Evolutionary conservation across 2,888 invertebrate genomes (phyloP).

Genomic region (Mylabris sibirica): DNA sequence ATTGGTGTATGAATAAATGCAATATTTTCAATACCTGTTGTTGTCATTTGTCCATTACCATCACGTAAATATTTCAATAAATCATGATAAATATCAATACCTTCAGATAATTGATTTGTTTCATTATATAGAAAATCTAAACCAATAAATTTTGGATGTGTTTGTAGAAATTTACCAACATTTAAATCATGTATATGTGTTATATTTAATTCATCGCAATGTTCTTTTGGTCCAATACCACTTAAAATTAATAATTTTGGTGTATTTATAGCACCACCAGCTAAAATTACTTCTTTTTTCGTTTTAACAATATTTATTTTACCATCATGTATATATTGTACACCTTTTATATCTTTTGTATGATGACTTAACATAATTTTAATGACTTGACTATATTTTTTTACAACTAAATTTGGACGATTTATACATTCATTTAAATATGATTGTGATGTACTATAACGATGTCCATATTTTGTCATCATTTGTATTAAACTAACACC

Average conservation of each 20-base stretch:
- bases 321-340: slow-evolving; percentile 39
- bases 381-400: slow-evolving; percentile 67
- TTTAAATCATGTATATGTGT: slow-evolving; percentile 65
- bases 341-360: slow-evolving; percentile 68
- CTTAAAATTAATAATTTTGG: slow-evolving; percentile 80
- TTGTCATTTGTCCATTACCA: slow-evolving; percentile 50
- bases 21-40: slow-evolving; percentile 47
- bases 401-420: slow-evolving; percentile 67
- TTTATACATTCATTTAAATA: slow-evolving; percentile 66
- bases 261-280: slow-evolving; percentile 76
- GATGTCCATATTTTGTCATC: slow-evolving; percentile 70
- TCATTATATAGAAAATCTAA: slow-evolving; percentile 64
- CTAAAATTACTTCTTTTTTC: slow-evolving; percentile 74
- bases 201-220: slow-evolving; percentile 66
- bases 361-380: slow-evolving; percentile 66
- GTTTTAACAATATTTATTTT: slow-evolving; percentile 60
- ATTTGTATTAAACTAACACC: slow-evolving; percentile 69
- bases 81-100: slow-evolving; percentile 45
- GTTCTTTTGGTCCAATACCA: slow-evolving; percentile 53
- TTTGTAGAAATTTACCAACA: slow-evolving; percentile 63
- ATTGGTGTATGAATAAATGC: slow-evolving; percentile 53
- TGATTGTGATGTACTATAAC: slow-evolving; percentile 72
- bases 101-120: slow-evolving; percentile 48
- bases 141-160: slow-evolving; percentile 71
- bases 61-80: slow-evolving; percentile 52